These are phyloP conservation scores for Macrotis lagotis DNA, from an alignment of 2,113 vertebrate species.

Conservation along the genomic window DNA sequence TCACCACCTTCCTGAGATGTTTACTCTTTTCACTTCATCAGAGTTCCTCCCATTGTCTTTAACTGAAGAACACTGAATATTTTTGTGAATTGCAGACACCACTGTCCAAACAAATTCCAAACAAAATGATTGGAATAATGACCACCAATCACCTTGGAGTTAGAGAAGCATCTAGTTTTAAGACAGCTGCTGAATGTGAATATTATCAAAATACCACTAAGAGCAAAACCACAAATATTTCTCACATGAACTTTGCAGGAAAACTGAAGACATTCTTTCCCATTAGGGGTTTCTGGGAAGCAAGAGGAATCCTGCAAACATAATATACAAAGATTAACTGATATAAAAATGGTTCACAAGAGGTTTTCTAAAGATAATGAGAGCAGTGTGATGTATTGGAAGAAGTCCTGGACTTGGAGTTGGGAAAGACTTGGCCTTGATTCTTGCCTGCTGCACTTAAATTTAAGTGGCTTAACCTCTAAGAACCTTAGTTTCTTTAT, in stretches of 20 bases:
- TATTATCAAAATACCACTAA: neutral
- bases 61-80: neutral
- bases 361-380: neutral
- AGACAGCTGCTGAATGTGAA: neutral
- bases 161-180: neutral
- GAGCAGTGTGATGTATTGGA: neutral
- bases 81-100: neutral
- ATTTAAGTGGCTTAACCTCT: neutral
- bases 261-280: neutral
- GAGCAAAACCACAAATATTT: neutral
- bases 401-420: neutral
- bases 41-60: neutral
- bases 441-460: neutral
- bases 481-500: neutral
- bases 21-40: neutral
- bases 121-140: neutral
- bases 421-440: conserved; percentile 1
- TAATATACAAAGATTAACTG: neutral
- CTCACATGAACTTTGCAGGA: neutral
- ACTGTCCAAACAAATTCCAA: neutral
- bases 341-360: neutral
- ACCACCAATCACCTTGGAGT: neutral
- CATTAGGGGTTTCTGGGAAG: neutral
- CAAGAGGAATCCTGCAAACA: neutral
- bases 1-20: conserved; percentile 17